Evolutionary conservation across 2,888 invertebrate species (phyloP).

Genomic region (Hirtodrosophila duncani): DNA sequence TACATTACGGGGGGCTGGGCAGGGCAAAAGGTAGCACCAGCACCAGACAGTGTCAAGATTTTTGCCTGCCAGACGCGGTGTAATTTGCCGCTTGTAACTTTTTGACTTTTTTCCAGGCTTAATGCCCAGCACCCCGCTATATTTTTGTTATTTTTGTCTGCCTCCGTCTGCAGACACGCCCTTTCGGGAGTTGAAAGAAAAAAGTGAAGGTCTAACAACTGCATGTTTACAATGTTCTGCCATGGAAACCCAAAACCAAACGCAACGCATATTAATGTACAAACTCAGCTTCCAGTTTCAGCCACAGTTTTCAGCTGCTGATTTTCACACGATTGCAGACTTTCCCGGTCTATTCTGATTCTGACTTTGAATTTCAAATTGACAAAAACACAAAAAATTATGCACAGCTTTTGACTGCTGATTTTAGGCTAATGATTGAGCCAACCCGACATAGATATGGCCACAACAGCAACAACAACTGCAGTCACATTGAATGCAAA

Average conservation of each 20-base stretch:
- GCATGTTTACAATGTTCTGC: slow-evolving; percentile 38
- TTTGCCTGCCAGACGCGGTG: slow-evolving; percentile 59
- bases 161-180: slow-evolving; percentile 33
- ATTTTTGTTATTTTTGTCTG: slow-evolving; percentile 13
- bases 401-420: slow-evolving; percentile 60
- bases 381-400: slow-evolving; percentile 66
- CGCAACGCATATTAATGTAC: slow-evolving; percentile 46
- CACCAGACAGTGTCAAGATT: slow-evolving; percentile 15
- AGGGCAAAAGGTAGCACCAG: slow-evolving; percentile 50
- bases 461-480: slow-evolving; percentile 10
- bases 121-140: slow-evolving; percentile 20
- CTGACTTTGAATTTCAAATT: slow-evolving; percentile 57
- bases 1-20: no score
- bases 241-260: background rate
- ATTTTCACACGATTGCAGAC: slow-evolving; percentile 62
- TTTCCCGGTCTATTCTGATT: no score
- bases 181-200: slow-evolving; percentile 24
- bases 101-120: slow-evolving; percentile 57
- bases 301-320: slow-evolving; percentile 51
- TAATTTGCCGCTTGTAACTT: slow-evolving; percentile 74
- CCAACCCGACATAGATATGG: slow-evolving; percentile 1
- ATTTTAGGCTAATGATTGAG: slow-evolving; percentile 19
- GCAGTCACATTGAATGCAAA: background rate
- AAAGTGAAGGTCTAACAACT: no score
- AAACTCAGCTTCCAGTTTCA: no score